A percentile compares a stretch with the other conserved stretches of the same genome.
Evolutionary conservation across 1,140 invertebrate genomes (phyloP).

Genomic region (Leptinotarsa undecemlineata): DNA sequence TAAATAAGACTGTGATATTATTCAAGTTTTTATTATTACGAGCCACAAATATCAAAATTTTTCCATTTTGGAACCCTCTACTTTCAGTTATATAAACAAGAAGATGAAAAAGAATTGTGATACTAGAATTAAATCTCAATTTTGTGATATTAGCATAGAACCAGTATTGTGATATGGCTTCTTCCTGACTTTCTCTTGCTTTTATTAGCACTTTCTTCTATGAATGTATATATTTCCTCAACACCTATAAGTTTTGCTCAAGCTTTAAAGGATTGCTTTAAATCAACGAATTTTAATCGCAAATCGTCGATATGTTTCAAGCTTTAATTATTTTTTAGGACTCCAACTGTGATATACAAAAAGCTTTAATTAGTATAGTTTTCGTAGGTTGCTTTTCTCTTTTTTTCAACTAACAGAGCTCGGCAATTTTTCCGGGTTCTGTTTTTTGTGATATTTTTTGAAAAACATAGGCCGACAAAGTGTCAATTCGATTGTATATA

Average conservation of each 20-base stretch:
- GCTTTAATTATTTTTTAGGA: slow-evolving; percentile 36
- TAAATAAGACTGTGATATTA: slow-evolving; percentile 19
- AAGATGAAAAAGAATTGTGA: background rate
- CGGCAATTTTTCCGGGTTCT: background rate
- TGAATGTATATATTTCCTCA: slow-evolving; percentile 12
- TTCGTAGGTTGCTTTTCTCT: slow-evolving; percentile 19
- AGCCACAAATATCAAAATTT: background rate
- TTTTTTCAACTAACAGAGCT: background rate
- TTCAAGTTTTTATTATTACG: slow-evolving; percentile 18
- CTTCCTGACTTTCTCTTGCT: background rate
- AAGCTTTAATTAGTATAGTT: slow-evolving; percentile 43
- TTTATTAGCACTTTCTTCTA: slow-evolving; percentile 4
- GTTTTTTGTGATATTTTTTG: slow-evolving; percentile 21
- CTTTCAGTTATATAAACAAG: too few species aligned
- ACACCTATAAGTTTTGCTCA: slow-evolving; percentile 51
- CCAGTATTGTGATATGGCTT: slow-evolving; percentile 9
- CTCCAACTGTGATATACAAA: slow-evolving; percentile 27
- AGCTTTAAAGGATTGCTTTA: slow-evolving; percentile 48
- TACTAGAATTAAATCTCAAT: slow-evolving; percentile 1
- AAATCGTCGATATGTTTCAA: slow-evolving; percentile 18
- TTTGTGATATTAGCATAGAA: slow-evolving; percentile 17
- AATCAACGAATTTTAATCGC: background rate
- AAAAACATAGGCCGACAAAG: slow-evolving; percentile 48
- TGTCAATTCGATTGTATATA: slow-evolving; percentile 51
- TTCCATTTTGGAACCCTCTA: too few species aligned